Evolutionary conservation across 2,888 invertebrate species (phyloP), one percentile per base, ranked within the genome.

Genomic region (Macrophya annulata): DNA sequence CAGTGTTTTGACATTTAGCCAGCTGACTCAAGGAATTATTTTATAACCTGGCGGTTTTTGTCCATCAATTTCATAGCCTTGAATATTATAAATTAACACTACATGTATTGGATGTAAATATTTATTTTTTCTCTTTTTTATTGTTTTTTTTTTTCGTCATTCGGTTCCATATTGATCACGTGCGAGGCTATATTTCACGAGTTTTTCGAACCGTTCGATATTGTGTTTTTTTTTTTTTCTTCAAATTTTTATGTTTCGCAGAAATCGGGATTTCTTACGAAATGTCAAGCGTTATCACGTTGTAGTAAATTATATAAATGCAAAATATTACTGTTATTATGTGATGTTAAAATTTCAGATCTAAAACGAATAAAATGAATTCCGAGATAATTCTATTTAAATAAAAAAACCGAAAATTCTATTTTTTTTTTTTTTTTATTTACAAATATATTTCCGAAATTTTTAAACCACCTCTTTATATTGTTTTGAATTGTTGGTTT

Each of bases 1-100:
- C 81, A 15, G 48, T 83, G 83, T 83, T 83, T 83, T 83, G 83
- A 83, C 83, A 71, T 71, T 68, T 71, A 43, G 71, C 71, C 83
- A 83, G 68, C 83, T 83, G 83, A 83, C 21, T 83, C 83, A 37
- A 21, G 45, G 71, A 83, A 45, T 83, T 71, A 71, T 83, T 37
- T 83, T 62, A 81, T 25, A 43, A 21, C 45, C 12, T 62, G 12
- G 21, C 43, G 43, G 17, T 12, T 76, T 77, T 48, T 48, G 6
- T 51, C 31, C 17, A 45, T n/a, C n/a, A 21, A 21, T 51, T 55
- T 31, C 4, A 37, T 55, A 55, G 77, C 77, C 77, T 77, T 77
- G 77, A 77, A 77, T 48, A 31, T 51, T 55, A 1, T 37, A 51
- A 43, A 77, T 43, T 77, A n/a, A 37, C 21, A n/a, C 17, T 8